Evolutionary conservation across 2,888 invertebrate species (phyloP).

Genomic region (Rhaphigaster nebulosa): DNA sequence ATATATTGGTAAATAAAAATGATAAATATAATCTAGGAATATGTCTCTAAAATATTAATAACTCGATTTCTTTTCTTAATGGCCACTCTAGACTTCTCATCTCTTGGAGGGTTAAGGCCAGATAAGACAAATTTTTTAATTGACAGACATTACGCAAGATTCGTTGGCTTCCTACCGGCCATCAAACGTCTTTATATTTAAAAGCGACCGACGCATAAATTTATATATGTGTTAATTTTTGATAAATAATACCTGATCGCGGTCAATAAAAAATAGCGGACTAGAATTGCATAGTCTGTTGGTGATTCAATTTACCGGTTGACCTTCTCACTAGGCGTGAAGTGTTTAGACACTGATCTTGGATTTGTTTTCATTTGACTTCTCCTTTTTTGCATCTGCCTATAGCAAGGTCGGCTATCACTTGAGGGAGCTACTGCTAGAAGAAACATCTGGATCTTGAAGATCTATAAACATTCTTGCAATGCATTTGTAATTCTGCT

Average conservation of each 20-base stretch:
- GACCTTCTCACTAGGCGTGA: background rate
- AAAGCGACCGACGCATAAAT: background rate
- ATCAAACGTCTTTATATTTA: background rate
- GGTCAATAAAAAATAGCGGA: background rate
- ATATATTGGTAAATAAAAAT: no score
- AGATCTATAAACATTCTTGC: background rate
- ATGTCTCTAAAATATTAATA: background rate
- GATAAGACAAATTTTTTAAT: background rate
- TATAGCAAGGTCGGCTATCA: background rate
- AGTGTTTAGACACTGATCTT: constrained; percentile 28
- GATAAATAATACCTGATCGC: no score
- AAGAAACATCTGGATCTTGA: background rate
- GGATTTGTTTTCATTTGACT: constrained; percentile 35
- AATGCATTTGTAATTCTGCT: background rate
- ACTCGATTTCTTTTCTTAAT: background rate
- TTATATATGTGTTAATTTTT: no score
- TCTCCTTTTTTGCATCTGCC: constrained; percentile 29
- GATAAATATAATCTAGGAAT: background rate
- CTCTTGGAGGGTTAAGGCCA: background rate
- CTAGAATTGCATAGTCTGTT: constrained; percentile 14
- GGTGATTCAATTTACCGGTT: constrained; percentile 40
- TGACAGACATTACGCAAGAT: background rate
- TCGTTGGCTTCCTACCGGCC: background rate
- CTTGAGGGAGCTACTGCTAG: background rate
- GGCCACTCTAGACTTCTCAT: background rate